Conservation (phyloP, 2,888 invertebrate species). For the Caenorhabditis sp. region DNA sequence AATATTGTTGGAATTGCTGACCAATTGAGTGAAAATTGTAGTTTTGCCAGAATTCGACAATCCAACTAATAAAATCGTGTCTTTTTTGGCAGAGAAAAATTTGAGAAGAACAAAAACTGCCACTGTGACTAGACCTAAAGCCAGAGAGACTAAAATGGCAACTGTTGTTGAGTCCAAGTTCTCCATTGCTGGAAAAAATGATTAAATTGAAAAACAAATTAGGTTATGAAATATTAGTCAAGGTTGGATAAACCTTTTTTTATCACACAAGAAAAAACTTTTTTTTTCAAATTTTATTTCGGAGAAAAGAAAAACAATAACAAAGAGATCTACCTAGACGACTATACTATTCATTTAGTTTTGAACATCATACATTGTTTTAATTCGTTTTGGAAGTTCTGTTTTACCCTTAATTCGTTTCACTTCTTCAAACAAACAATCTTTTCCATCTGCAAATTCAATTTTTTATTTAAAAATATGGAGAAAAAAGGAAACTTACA, state of each 20-base stretch:
- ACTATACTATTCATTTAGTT: slow-evolving; percentile 17
- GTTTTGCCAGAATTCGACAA: slow-evolving; percentile 91
- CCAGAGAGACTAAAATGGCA: slow-evolving; percentile 25
- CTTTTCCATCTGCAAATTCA: slow-evolving; percentile 78
- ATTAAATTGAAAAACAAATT: neutral
- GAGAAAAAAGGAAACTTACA: slow-evolving; percentile 43
- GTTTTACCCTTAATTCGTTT: slow-evolving; percentile 80
- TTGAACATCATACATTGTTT: slow-evolving; percentile 57
- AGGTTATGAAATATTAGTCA: neutral
- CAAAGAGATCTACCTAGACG: slow-evolving; percentile 23
- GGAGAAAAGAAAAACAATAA: slow-evolving; percentile 11
- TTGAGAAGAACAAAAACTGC: slow-evolving; percentile 22
- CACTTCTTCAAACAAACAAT: slow-evolving; percentile 79
- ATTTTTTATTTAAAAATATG: neutral
- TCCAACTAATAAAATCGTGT: slow-evolving; percentile 81
- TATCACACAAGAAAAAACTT: neutral
- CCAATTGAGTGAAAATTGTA: slow-evolving; percentile 81
- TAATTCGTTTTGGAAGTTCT: slow-evolving; percentile 58
- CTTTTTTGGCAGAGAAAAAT: slow-evolving; percentile 27
- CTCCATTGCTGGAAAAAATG: slow-evolving; percentile 16
- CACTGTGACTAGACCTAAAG: slow-evolving; percentile 34
- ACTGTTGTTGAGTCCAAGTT: slow-evolving; percentile 33
- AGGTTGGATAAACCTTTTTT: neutral
- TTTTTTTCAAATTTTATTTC: neutral
- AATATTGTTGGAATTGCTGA: slow-evolving; percentile 70